Base-by-base conservation (phyloP, 2,888 invertebrate species). In the Melikaiella ostensackeni region DNA sequence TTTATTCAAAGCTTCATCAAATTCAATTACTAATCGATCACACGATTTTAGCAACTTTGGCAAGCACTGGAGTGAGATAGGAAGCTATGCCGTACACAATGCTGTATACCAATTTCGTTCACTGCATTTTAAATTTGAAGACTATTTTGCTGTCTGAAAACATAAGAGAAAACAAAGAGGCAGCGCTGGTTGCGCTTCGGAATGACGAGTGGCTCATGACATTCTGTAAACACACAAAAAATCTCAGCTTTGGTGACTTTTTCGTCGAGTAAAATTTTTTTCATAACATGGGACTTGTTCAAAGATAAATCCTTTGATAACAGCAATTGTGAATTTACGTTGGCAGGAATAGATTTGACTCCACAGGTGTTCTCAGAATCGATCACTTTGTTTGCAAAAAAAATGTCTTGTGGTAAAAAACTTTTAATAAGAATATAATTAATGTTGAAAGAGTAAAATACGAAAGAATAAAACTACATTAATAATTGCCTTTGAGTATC, bases 1-100 rank as follows among this genome's bases (percentile, higher is more conserved):
- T 77, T 83, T 83, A 73, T 85, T 86, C 0, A 86, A 78, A 9
- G 76, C 77, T 75, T 84, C 84, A 66, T 83, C 83, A 79, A 82
- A 84, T 74, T 75, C 82, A 63, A 82, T 76, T 5, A 79, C 80
- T 57, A 79, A 24, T 46, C 46, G 55, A 4, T 70, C 33, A 57
- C 70, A 70, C 19, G 27, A 73, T 64, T 66, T 73, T 11, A 81
- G 46, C 46, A 77, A n/a, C n/a, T 80, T 75, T 77, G 70, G 57
- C 21, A 84, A 77, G 33, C 81, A 77, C 0, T 70, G 46, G n/a
- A 21, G 79, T 75, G 74, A 86, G 83, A 57, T 80, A 81, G 77
- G 33, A 6, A 33, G 33, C 7, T 33, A 33, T 33, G 7, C 7
- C 33, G 7, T 33, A 33, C 33, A 33, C 33, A 33, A 33, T 33